A percentile compares a stretch with the other conserved stretches of the same genome.
Conservation (phyloP, 1,140 invertebrate species). For the Macrosteles quadrilineatus region DNA sequence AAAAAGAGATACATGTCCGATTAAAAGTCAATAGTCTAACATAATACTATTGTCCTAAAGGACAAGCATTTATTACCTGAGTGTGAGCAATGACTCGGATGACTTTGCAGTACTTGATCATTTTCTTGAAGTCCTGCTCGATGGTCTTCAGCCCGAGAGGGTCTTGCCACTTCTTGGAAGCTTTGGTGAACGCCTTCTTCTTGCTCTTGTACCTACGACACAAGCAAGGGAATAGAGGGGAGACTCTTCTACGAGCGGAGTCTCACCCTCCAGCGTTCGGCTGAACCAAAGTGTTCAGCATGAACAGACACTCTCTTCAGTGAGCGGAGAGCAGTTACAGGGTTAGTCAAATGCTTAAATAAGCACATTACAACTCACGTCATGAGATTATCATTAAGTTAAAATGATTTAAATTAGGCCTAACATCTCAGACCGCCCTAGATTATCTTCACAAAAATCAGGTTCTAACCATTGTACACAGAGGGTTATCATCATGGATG, state of each 20-base stretch:
- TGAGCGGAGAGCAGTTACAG: conserved; percentile 62
- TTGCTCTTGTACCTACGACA: conserved; percentile 95
- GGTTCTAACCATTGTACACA: too few species aligned
- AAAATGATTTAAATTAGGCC: too few species aligned
- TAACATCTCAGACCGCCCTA: too few species aligned
- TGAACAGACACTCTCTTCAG: conserved; percentile 37
- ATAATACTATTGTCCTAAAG: too few species aligned
- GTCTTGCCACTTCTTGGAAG: conserved; percentile 98
- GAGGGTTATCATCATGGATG: too few species aligned
- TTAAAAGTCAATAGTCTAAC: too few species aligned
- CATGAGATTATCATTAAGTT: too few species aligned
- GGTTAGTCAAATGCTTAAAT: not conserved
- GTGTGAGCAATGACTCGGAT: conserved; percentile 97
- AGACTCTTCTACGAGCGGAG: conserved; percentile 48
- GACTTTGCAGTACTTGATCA: conserved; percentile 97
- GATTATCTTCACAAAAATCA: too few species aligned
- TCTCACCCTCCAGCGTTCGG: conserved; percentile 48
- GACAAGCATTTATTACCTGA: too few species aligned
- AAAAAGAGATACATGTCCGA: too few species aligned
- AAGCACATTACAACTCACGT: not conserved
- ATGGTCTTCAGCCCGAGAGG: conserved; percentile 95
- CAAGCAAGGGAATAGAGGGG: conserved; percentile 18
- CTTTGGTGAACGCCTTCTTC: conserved; percentile 99
- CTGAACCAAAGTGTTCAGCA: conserved; percentile 4
- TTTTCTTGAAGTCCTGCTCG: conserved; percentile 94